phyloP scores from a whole-genome alignment of 2,113 vertebrate species.

The Erythrocercus mccallii region DNA sequence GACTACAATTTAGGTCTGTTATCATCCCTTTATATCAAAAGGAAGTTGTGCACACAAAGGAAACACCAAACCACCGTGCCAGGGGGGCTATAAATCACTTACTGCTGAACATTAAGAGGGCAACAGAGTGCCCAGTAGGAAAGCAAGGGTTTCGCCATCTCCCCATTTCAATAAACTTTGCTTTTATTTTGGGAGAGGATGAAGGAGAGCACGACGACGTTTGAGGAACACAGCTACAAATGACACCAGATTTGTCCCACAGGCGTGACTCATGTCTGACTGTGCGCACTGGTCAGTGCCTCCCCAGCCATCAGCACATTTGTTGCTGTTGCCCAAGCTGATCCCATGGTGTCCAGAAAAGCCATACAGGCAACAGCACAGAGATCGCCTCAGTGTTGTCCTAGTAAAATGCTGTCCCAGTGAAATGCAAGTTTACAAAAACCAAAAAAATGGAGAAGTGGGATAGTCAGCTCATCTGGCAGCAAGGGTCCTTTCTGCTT shows the following conservation, averaged over 20 bases:
- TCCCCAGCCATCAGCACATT: not conserved
- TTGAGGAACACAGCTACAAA: not conserved
- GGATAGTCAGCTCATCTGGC: not conserved
- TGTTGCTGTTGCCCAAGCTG: not conserved
- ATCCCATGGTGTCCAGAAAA: not conserved
- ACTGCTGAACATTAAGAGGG: not conserved
- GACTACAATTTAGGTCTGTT: conserved; percentile 37
- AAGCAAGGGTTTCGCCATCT: not conserved
- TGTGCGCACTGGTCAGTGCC: not conserved
- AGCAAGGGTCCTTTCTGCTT: not conserved
- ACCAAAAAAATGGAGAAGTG: not conserved
- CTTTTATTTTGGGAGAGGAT: not conserved
- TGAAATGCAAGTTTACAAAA: not conserved
- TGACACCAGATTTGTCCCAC: not conserved
- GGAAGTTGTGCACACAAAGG: conserved; percentile 44
- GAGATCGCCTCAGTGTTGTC: fast-evolving
- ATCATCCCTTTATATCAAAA: conserved; percentile 35
- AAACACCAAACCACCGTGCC: conserved; percentile 45
- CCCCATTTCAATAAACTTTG: not conserved
- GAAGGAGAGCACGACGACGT: fast-evolving
- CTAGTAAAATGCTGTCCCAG: no score
- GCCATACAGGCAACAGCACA: fast-evolving
- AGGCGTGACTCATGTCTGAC: not conserved
- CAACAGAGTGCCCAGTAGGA: not conserved
- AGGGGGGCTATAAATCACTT: conserved; percentile 32